A percentile compares a stretch with the other conserved stretches of the same genome.
Conservation (phyloP, 2,888 invertebrate species). For the Biston stratarius region DNA sequence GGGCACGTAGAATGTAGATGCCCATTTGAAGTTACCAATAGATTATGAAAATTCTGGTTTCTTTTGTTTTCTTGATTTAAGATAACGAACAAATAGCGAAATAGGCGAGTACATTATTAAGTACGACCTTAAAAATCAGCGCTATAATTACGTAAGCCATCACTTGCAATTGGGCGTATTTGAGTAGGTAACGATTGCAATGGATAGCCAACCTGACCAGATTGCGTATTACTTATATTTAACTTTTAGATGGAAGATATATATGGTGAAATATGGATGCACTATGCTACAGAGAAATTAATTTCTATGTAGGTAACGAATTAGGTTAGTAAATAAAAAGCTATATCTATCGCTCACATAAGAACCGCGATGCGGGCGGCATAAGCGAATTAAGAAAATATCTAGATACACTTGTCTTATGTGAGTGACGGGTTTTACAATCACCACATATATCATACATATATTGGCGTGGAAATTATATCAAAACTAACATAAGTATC, state of each 20-base stretch:
- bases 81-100: slow-evolving; percentile 1
- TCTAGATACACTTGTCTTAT: too few species aligned
- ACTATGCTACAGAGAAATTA: not conserved
- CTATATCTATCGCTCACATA: too few species aligned
- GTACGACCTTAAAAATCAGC: not conserved
- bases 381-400: too few species aligned
- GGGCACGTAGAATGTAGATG: too few species aligned
- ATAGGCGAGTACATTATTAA: not conserved
- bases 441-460: slow-evolving; percentile 1
- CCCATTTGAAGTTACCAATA: too few species aligned
- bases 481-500: slow-evolving; percentile 27
- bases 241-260: not conserved
- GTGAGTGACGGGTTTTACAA: too few species aligned
- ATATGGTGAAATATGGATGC: not conserved
- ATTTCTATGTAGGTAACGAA: too few species aligned
- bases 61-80: not conserved
- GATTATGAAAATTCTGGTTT: too few species aligned
- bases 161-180: not conserved
- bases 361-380: too few species aligned
- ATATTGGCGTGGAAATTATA: slow-evolving; percentile 13
- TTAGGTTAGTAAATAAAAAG: too few species aligned
- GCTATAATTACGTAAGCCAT: not conserved
- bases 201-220: not conserved
- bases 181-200: not conserved
- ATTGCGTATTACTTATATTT: not conserved